These are phyloP conservation scores for Raja brachyura DNA, from an alignment of 2,113 vertebrate species.

Conservation along the genomic window DNA sequence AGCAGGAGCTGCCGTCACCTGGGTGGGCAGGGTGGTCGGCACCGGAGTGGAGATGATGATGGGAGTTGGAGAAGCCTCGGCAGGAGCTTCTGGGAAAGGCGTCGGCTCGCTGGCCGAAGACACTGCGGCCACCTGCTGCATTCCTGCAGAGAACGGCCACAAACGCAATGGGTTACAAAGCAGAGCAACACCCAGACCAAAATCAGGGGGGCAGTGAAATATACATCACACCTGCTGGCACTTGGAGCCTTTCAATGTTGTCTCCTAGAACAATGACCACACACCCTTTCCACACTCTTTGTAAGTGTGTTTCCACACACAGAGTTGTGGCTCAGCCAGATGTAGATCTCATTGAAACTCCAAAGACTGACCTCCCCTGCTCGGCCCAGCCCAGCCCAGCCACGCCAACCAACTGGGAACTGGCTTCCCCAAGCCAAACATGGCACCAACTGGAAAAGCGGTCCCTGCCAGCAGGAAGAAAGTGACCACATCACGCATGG, in stretches of 20 bases:
- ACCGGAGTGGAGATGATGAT: conserved; percentile 85
- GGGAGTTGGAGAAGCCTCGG: conserved; percentile 74
- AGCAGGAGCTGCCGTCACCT: conserved; percentile 55
- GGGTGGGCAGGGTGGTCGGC: conserved; percentile 68
- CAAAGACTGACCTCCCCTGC: too few relatives aligned
- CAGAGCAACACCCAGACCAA: background rate
- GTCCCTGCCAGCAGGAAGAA: too few relatives aligned
- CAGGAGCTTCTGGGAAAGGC: conserved; percentile 71
- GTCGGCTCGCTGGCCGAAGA: conserved; percentile 75
- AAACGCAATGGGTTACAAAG: accelerated
- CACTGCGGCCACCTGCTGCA: conserved; percentile 66
- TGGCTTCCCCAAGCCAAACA: background rate
- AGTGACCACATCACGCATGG: too few relatives aligned
- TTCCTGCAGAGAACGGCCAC: conserved; percentile 49
- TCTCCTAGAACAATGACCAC: background rate
- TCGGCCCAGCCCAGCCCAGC: background rate
- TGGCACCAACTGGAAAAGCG: too few relatives aligned
- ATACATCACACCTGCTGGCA: background rate
- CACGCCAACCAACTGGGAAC: background rate
- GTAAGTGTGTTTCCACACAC: background rate
- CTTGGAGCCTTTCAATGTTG: background rate
- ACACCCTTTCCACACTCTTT: background rate
- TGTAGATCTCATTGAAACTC: background rate
- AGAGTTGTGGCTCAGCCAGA: background rate
- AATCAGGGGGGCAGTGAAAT: background rate